Percentiles rank a stretch among this genome's conserved stretches.
These are phyloP conservation scores for Gasterosteus aculeatus DNA, from an alignment of 2,113 vertebrate genomes.

Conservation along the genomic window DNA sequence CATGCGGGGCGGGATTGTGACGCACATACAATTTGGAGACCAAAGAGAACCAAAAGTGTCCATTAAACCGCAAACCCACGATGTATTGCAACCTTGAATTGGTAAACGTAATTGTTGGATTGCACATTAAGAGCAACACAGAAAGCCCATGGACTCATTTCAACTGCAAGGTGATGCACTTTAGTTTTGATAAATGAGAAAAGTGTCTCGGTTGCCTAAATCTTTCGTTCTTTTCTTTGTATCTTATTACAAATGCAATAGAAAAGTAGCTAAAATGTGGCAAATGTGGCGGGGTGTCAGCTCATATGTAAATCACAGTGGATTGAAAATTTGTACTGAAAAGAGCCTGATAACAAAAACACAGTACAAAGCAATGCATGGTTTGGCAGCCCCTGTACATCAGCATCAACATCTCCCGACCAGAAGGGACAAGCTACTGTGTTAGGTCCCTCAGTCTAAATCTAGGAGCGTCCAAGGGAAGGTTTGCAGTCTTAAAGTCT, in stretches of 20 bases:
- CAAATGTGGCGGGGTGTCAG: background rate
- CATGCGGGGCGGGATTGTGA: slow-evolving; percentile 27
- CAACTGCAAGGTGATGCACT: background rate
- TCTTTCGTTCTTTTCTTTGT: background rate
- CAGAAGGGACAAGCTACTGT: background rate
- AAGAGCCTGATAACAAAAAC: background rate
- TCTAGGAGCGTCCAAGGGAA: background rate
- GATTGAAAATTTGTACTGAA: background rate
- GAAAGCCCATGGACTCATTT: slow-evolving; percentile 28
- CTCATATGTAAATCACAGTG: background rate
- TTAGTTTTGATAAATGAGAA: slow-evolving; percentile 10
- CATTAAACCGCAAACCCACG: slow-evolving; percentile 40
- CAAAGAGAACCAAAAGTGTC: slow-evolving; percentile 38
- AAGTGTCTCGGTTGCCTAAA: slow-evolving; percentile 11
- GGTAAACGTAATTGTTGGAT: slow-evolving; percentile 32
- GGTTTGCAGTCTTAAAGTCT: background rate
- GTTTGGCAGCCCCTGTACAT: background rate
- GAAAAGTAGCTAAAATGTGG: no score
- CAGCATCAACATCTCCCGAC: background rate
- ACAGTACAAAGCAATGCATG: background rate
- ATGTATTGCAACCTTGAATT: slow-evolving; percentile 41
- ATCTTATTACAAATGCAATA: background rate
- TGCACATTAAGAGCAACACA: slow-evolving; percentile 41
- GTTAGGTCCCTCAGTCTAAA: background rate
- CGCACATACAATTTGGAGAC: slow-evolving; percentile 29